Percentiles rank a stretch among this genome's conserved stretches.
Evolutionary conservation across 2,113 vertebrate species (phyloP).

Genomic region (Euleptes europaea): DNA sequence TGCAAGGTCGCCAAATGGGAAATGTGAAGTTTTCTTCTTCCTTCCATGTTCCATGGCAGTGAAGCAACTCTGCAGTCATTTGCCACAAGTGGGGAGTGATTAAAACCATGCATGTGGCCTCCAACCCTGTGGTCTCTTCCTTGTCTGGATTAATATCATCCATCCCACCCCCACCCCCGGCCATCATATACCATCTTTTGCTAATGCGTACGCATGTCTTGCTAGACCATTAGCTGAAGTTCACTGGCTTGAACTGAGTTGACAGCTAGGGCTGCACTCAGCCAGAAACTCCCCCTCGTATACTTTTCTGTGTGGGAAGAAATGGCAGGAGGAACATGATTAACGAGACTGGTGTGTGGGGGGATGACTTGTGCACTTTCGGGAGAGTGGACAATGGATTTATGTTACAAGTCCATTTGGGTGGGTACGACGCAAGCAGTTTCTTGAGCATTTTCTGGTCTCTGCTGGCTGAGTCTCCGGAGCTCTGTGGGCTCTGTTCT

Average conservation of each 20-base stretch:
- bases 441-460: neutral
- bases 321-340: neutral
- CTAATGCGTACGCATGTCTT: neutral
- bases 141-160: neutral
- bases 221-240: neutral
- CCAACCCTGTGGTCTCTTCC: neutral
- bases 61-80: neutral
- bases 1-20: neutral
- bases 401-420: conserved; percentile 25
- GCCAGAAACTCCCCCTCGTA: neutral
- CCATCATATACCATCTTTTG: neutral
- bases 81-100: neutral
- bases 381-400: conserved; percentile 21
- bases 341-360: neutral
- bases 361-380: neutral
- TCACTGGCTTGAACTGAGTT: neutral
- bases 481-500: neutral
- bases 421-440: conserved; percentile 23
- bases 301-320: neutral
- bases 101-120: neutral
- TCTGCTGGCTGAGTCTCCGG: neutral
- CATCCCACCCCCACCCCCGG: too few species aligned
- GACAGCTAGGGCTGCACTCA: neutral
- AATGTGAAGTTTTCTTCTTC: neutral
- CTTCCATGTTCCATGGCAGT: neutral